These are phyloP conservation scores for Cichlasoma orientale DNA, from an alignment of 2,797 vertebrate species.

Conservation along the genomic window DNA sequence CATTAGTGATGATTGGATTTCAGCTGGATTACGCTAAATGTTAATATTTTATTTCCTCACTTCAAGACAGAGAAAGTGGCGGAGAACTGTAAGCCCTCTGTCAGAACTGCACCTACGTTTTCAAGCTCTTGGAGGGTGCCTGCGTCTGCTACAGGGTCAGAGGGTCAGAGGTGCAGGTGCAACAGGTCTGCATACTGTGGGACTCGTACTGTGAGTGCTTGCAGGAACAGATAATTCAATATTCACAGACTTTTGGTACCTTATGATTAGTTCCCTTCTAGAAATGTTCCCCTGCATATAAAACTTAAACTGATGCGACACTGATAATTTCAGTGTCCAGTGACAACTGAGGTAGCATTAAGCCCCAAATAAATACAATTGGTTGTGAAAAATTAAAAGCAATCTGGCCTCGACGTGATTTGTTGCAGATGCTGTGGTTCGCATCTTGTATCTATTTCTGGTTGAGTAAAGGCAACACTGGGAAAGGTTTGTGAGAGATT, in stretches of 20 bases:
- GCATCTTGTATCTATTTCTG: rapidly evolving
- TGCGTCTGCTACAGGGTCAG: not conserved
- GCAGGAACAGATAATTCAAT: not conserved
- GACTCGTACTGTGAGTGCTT: not conserved
- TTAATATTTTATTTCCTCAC: not conserved
- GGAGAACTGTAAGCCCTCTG: not conserved
- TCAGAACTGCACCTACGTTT: not conserved
- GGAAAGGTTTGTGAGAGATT: not conserved
- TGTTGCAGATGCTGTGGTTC: not conserved
- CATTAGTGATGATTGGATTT: not conserved
- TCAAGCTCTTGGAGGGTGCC: not conserved
- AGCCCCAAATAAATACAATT: not conserved
- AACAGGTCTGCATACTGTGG: not conserved
- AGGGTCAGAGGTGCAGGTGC: not conserved
- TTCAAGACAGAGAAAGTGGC: not conserved
- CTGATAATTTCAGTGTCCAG: not conserved
- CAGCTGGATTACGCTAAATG: not conserved
- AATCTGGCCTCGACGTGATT: not conserved
- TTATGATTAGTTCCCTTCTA: not conserved
- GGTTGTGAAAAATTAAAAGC: not conserved
- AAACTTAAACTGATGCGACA: rapidly evolving
- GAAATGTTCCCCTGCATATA: not conserved
- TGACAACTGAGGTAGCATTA: no score
- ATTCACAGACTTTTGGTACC: not conserved
- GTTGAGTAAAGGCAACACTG: rapidly evolving